A percentile compares a stretch with the other conserved stretches of the same genome.
These are phyloP conservation scores for Siphonodentalium dalli DNA, from an alignment of 2,888 invertebrate genomes.

Conservation along the genomic window DNA sequence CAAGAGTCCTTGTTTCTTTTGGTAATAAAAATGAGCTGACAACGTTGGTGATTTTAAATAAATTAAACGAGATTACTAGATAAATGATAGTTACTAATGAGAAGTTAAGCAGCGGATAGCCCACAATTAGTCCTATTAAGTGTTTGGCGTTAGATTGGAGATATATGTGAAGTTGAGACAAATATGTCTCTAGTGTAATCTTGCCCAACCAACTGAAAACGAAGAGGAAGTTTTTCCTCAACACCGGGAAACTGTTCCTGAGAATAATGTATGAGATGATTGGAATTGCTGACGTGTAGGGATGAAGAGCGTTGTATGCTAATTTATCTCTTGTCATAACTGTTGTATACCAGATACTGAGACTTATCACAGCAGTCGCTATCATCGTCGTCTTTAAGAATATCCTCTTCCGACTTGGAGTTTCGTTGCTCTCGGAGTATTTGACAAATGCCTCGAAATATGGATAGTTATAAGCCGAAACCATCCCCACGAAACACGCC, in stretches of 20 bases:
- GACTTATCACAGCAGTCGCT: conserved; percentile 1
- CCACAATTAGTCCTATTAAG: conserved; percentile 39
- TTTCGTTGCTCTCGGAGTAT: conserved; percentile 31
- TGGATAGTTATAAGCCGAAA: conserved; percentile 55
- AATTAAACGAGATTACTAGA: conserved; percentile 36
- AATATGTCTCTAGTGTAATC: conserved; percentile 54
- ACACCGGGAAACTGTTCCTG: conserved; percentile 39
- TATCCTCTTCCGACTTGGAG: not conserved
- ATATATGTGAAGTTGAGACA: conserved; percentile 52
- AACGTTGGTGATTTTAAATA: conserved; percentile 43
- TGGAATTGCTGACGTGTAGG: conserved; percentile 44
- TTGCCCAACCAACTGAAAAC: conserved; percentile 49
- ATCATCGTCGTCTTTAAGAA: conserved; percentile 18
- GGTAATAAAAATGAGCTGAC: conserved; percentile 43
- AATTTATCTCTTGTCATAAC: conserved; percentile 38
- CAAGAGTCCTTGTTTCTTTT: conserved; percentile 29
- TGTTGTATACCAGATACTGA: conserved; percentile 32
- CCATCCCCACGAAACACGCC: conserved; percentile 50
- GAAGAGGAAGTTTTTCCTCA: conserved; percentile 37
- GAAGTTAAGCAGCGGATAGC: conserved; percentile 46
- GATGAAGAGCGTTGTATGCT: conserved; percentile 41
- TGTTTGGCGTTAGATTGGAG: conserved; percentile 52
- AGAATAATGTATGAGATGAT: conserved; percentile 42
- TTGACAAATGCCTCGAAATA: conserved; percentile 43
- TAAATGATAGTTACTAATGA: conserved; percentile 44